phyloP scores from a whole-genome alignment of 2,797 vertebrate genomes.

The Crenuchus spilurus region DNA sequence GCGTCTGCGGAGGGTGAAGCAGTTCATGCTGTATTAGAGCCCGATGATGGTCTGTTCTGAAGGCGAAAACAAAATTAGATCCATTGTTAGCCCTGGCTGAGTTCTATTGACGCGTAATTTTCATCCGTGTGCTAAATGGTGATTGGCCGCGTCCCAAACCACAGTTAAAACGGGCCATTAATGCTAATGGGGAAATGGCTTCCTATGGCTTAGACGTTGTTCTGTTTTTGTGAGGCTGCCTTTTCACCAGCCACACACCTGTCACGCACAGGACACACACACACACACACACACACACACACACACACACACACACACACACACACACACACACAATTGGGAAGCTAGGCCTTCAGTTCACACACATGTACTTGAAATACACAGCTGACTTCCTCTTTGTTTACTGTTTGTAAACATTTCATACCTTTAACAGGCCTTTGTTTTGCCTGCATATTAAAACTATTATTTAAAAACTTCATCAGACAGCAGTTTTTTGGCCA shows the following conservation, averaged over 20 bases:
- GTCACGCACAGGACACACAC: not conserved
- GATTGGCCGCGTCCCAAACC: slow-evolving; percentile 48
- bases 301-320: too few relatives aligned
- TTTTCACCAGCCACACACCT: slow-evolving; percentile 38
- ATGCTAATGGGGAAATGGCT: slow-evolving; percentile 47
- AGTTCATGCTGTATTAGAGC: slow-evolving; percentile 20
- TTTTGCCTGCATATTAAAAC: too few relatives aligned
- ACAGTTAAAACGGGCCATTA: slow-evolving; percentile 43
- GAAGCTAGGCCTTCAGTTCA: not conserved
- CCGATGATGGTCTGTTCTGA: not conserved
- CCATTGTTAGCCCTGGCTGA: slow-evolving; percentile 26
- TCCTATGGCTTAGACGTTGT: slow-evolving; percentile 31
- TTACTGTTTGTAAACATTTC: not conserved
- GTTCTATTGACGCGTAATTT: slow-evolving; percentile 37
- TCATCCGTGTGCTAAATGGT: slow-evolving; percentile 38
- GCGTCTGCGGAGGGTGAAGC: not conserved
- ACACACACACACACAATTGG: too few relatives aligned
- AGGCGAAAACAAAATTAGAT: slow-evolving; percentile 27
- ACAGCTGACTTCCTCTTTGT: not conserved
- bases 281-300: slow-evolving; percentile 10
- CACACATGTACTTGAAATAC: not conserved
- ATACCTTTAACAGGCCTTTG: not conserved
- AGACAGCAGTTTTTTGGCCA: too few relatives aligned
- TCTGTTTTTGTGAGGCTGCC: slow-evolving; percentile 17
- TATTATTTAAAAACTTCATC: too few relatives aligned